Evolutionary conservation across 2,797 vertebrate genomes (phyloP), one percentile per base, ranked within the genome.

Genomic region (Pseudotriccus pelzelni): DNA sequence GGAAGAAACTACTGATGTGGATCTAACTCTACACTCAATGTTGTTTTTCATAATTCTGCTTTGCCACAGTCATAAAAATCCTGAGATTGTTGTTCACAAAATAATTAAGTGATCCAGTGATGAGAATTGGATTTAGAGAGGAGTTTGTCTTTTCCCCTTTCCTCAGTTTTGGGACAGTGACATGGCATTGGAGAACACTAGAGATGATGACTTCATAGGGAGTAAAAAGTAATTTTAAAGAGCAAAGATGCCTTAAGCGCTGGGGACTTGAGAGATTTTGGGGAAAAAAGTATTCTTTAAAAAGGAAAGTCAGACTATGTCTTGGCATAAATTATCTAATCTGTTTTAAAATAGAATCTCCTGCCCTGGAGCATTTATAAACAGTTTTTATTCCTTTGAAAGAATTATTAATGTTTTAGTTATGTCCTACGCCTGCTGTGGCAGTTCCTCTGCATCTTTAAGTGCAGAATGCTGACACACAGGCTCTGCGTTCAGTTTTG

Each of bases 211-310:
- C 39, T 69, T 17, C 21, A 59, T 30, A 37, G 55, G 27, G 32
- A 60, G 3, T 73, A 58, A 56, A n/a, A 89, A 30, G 28, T 49
- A 23, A 5, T 22, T 78, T 56, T 37, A n/a, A 74, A 50, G 22
- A 84, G 37, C 19, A 56, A 23, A 73, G 30, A 6, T 58, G 19
- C 25, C 68, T 41, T 46, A 66, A 36, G 20, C 72, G 11, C 7
- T 69, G 9, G 7, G 43, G 7, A 7, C 46, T 63, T 85, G 36
- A 52, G 44, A 67, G 30, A 50, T 49, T 11, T n/a, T 15, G 19
- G 1, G 4, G 24, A 25, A 19, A 49, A 39, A 21, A 0, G 0
- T 25, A 21, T 7, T 47, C 14, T 27, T 74, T 67, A 41, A 43
- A 68, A 89, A 64, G 20, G 50, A 25, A 36, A 72, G 9, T 39